These are phyloP conservation scores for Stegostoma tigrinum DNA, from an alignment of 2,113 vertebrate genomes.

Conservation along the genomic window DNA sequence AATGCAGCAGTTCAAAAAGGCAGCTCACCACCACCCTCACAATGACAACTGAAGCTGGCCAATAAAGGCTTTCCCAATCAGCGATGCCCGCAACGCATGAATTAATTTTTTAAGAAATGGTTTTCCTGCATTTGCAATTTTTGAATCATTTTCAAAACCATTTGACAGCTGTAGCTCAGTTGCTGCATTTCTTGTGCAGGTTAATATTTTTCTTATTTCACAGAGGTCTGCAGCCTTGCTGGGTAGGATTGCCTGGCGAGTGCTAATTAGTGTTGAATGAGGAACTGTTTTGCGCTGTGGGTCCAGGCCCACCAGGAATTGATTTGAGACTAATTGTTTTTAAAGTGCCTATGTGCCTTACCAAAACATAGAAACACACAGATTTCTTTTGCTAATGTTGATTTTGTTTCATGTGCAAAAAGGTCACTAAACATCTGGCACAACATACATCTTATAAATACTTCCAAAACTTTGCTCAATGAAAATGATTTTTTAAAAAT, in stretches of 20 bases:
- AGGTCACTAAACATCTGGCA: slow-evolving; percentile 9
- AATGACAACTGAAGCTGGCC: too few relatives aligned
- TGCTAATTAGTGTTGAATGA: neutral
- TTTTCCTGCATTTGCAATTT: neutral
- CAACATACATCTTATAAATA: neutral
- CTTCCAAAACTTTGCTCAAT: neutral
- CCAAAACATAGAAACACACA: neutral
- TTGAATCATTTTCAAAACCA: neutral
- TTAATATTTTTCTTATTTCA: neutral
- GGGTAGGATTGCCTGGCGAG: neutral
- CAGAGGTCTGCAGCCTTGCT: neutral
- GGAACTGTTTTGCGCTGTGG: neutral
- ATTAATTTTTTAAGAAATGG: too few relatives aligned
- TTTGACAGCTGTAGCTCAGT: neutral
- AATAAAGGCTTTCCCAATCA: too few relatives aligned
- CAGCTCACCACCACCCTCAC: too few relatives aligned
- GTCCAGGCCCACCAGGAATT: neutral
- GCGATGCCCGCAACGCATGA: too few relatives aligned
- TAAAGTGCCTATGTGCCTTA: neutral
- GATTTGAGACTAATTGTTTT: neutral
- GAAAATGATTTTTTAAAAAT: neutral
- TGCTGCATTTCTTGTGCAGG: neutral
- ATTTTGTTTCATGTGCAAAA: neutral
- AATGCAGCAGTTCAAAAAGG: too few relatives aligned
- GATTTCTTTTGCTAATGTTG: neutral